These are phyloP conservation scores for Gallinago undulata DNA, from an alignment of 2,113 vertebrate genomes.

Conservation along the genomic window DNA sequence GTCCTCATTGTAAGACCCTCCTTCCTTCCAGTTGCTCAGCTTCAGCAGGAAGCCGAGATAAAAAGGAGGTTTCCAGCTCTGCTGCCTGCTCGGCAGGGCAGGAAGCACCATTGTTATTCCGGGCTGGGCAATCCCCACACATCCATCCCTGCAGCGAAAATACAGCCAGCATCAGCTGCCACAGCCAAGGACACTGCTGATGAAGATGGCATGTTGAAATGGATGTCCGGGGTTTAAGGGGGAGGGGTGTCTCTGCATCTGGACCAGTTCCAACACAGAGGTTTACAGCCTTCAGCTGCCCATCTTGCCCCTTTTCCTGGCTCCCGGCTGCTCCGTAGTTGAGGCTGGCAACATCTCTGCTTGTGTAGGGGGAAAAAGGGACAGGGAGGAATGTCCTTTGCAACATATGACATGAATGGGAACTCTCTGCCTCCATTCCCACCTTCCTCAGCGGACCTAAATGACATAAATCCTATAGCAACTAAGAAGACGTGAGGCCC, in stretches of 20 bases:
- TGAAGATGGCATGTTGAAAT: background rate
- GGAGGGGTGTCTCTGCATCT: too few species aligned
- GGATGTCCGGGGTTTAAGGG: background rate
- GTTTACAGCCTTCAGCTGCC: background rate
- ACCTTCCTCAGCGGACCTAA: background rate
- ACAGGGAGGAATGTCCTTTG: background rate
- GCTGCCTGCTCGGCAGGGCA: background rate
- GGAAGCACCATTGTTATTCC: background rate
- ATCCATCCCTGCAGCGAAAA: background rate
- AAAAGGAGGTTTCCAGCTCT: background rate
- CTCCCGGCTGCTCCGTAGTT: background rate
- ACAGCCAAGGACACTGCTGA: background rate
- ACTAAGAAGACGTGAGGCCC: background rate
- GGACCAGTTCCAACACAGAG: background rate
- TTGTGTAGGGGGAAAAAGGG: background rate
- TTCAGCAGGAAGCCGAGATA: background rate
- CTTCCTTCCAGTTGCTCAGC: background rate
- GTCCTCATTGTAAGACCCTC: background rate
- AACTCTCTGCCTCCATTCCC: background rate
- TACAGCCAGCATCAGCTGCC: background rate
- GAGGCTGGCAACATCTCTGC: background rate
- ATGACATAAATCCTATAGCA: background rate
- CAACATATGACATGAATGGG: background rate
- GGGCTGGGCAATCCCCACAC: background rate
- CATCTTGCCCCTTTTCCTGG: background rate